Evolutionary conservation across 2,888 invertebrate genomes (phyloP), one percentile per base, ranked within the genome.

Genomic region (Matsumyia berberina): DNA sequence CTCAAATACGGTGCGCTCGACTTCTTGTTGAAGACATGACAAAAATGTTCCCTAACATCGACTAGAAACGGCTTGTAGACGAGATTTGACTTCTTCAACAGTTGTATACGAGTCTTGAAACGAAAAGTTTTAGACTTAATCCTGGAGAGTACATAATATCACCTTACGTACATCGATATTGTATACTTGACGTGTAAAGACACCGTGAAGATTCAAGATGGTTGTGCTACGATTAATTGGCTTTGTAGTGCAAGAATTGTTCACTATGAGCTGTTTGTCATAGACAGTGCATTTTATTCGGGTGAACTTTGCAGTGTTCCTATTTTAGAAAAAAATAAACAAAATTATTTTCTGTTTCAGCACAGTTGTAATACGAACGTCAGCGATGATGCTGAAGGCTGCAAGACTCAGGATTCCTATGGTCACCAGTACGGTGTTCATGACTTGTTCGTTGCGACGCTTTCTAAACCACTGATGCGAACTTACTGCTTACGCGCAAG

Each of bases 61-160:
- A 55, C 55, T 35, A 55, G 8, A 35, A 55, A 55, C 17, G 55
- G 55, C 7, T 35, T 33, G 9, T 8, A 55, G 17, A 35, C 29
- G 1, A 19, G 8, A 9, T 33, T 15, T 0, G 2, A 11, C 31
- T 11, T 19, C 9, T 46, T 46, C 2, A 46, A 24, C 24, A 24
- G 24, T 24, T 24, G 24, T 24, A 24, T 24, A 24, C 24, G 24
- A 24, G 24, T 4, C 24, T 24, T 24, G 24, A 24, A 24, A 24
- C 24, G 24, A 24, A 24, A 24, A 24, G 24, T 3, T 24, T 4
- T 3, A 24, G 24, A 3, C 24, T 1, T 24, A 24, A 3, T 24
- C 4, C 24, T 24, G 4, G 24, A 24, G 4, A 3, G 24, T n/a
- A 24, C 24, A 24, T 3, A 3, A 4, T 4, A 24, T 24, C 4